Evolutionary conservation across 2,888 invertebrate species (phyloP).

Genomic region (Muschampia plurimacula): DNA sequence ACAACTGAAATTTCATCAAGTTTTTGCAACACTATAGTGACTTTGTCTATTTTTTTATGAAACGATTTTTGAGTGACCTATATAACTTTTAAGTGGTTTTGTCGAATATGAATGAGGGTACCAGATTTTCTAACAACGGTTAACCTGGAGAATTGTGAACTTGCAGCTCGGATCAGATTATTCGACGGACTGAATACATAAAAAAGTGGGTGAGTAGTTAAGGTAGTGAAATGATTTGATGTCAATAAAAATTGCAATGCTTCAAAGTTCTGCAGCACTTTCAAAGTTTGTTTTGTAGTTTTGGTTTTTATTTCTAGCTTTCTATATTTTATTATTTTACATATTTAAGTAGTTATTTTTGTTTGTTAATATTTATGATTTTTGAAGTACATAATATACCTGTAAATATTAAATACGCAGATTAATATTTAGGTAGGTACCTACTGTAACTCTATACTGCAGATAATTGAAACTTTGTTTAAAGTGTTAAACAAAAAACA

Average conservation of each 20-base stretch:
- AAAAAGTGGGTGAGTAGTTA: constrained; percentile 76
- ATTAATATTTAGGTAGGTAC: too few species aligned
- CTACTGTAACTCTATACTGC: too few species aligned
- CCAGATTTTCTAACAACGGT: constrained; percentile 14
- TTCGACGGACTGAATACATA: constrained; percentile 56
- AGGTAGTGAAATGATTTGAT: background rate
- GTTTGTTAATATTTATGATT: background rate
- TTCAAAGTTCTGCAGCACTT: background rate
- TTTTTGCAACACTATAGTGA: background rate
- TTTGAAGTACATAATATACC: background rate
- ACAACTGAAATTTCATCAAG: background rate
- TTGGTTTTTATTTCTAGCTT: background rate
- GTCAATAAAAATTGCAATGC: background rate
- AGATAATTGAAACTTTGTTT: too few species aligned
- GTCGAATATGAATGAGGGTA: constrained; percentile 21
- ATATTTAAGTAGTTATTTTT: background rate
- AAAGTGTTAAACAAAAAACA: too few species aligned
- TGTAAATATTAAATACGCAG: too few species aligned
- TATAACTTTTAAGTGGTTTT: constrained; percentile 3
- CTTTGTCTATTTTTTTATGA: background rate
- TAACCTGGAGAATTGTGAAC: constrained; percentile 46
- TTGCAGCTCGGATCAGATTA: constrained; percentile 55
- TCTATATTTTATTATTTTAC: background rate
- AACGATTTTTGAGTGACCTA: constrained; percentile 4
- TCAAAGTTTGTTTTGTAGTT: constrained; percentile 2